phyloP scores from a whole-genome alignment of 1,140 invertebrate genomes.

The Ladona fulva region DNA sequence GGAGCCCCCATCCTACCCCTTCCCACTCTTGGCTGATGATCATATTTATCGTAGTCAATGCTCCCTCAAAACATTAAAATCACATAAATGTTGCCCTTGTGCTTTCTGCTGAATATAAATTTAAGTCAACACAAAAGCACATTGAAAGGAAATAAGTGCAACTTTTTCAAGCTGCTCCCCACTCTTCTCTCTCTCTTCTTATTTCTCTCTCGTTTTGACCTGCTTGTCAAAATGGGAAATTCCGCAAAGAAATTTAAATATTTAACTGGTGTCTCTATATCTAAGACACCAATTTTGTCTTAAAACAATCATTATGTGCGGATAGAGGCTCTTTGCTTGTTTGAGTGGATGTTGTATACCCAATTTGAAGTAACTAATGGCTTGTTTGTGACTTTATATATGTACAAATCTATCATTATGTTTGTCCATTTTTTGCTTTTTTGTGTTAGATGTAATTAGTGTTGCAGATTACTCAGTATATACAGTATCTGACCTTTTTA shows the following conservation, averaged over 20 bases:
- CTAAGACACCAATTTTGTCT: not conserved
- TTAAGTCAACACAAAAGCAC: slow-evolving; percentile 10
- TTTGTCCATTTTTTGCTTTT: slow-evolving; percentile 10
- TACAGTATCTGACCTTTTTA: slow-evolving; percentile 2
- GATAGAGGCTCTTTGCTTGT: slow-evolving; percentile 8
- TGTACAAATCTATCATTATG: slow-evolving; percentile 10
- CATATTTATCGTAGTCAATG: not conserved
- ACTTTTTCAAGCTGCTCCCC: slow-evolving; percentile 3
- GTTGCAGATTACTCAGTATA: slow-evolving; percentile 2
- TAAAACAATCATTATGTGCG: not conserved
- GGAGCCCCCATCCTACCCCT: slow-evolving; percentile 4
- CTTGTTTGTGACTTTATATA: slow-evolving; percentile 10
- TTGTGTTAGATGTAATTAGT: slow-evolving; percentile 10
- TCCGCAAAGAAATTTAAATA: not conserved
- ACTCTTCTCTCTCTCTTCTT: not conserved
- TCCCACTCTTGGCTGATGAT: not conserved
- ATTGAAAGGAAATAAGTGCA: not conserved
- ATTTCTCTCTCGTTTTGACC: not conserved
- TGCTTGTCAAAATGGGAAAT: not conserved
- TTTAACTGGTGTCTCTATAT: not conserved
- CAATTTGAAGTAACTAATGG: slow-evolving; percentile 10
- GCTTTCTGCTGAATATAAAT: not conserved
- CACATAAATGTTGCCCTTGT: not conserved
- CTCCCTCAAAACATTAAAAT: not conserved
- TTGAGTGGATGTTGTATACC: slow-evolving; percentile 9